phyloP scores from a whole-genome alignment of 2,888 invertebrate genomes.

The Abscondita cerata region DNA sequence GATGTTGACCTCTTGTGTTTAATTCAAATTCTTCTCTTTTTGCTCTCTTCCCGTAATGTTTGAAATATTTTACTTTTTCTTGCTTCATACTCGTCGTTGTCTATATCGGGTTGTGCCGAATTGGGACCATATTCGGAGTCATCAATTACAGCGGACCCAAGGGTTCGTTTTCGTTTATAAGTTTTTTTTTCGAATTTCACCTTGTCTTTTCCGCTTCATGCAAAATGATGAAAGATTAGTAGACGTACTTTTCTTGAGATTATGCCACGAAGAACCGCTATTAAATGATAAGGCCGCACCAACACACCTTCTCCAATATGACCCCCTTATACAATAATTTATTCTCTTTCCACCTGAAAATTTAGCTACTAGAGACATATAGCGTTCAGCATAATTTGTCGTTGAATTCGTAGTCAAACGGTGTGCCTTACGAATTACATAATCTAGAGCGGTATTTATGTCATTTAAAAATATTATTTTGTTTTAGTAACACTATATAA shows the following conservation, averaged over 20 bases:
- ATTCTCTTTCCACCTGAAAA: slow-evolving; percentile 8
- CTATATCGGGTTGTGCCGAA: background rate
- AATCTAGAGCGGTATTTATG: no score
- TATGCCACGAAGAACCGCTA: background rate
- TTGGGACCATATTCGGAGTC: no score
- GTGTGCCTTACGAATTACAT: no score
- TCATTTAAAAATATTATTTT: no score
- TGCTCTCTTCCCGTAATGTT: background rate
- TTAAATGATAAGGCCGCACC: slow-evolving; percentile 9
- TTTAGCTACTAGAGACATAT: slow-evolving; percentile 2
- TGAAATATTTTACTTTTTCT: background rate
- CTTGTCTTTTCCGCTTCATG: background rate
- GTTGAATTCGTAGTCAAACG: no score
- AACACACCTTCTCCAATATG: slow-evolving; percentile 5
- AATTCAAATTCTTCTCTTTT: background rate
- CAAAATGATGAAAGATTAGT: background rate
- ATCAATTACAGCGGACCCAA: no score
- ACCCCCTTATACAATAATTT: slow-evolving; percentile 5
- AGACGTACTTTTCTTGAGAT: background rate
- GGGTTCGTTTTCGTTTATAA: no score
- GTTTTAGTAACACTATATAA: no score
- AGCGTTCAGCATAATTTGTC: slow-evolving; percentile 6
- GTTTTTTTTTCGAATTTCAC: background rate
- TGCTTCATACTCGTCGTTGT: background rate
- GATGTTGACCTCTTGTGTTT: background rate